These are phyloP conservation scores for Holcopasites calliopsidis DNA, from an alignment of 1,140 invertebrate species.

Conservation along the genomic window DNA sequence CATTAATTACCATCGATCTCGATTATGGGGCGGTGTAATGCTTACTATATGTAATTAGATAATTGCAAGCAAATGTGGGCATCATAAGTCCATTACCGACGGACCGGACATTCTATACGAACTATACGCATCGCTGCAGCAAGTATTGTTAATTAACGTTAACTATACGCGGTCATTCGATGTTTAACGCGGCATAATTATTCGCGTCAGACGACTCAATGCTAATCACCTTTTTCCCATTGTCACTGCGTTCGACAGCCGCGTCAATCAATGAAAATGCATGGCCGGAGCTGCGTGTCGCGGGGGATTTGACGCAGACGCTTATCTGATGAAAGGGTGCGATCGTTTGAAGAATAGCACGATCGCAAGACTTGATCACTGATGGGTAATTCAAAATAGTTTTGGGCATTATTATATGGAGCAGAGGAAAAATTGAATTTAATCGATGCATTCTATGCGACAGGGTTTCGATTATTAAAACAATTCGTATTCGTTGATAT, in stretches of 20 bases:
- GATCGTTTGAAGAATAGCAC: constrained; percentile 4
- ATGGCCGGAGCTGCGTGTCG: neutral
- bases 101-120: neutral
- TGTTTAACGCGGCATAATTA: constrained; percentile 7
- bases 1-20: too few relatives aligned
- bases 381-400: neutral
- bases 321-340: neutral
- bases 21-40: too few relatives aligned
- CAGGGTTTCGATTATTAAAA: too few relatives aligned
- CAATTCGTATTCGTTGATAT: too few relatives aligned
- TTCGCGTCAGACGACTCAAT: neutral
- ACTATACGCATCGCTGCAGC: neutral
- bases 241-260: constrained; percentile 16
- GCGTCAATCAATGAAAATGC: constrained; percentile 6
- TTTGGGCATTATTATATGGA: neutral
- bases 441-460: too few relatives aligned
- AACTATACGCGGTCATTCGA: neutral
- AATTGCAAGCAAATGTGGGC: too few relatives aligned
- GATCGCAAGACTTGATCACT: neutral
- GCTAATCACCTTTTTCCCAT: constrained; percentile 17
- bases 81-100: neutral
- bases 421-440: neutral
- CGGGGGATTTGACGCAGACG: neutral
- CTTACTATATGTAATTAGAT: too few relatives aligned
- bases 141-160: constrained; percentile 1